Base-by-base conservation (phyloP, 2,888 invertebrate species). In the Tricholauxania praeusta region DNA sequence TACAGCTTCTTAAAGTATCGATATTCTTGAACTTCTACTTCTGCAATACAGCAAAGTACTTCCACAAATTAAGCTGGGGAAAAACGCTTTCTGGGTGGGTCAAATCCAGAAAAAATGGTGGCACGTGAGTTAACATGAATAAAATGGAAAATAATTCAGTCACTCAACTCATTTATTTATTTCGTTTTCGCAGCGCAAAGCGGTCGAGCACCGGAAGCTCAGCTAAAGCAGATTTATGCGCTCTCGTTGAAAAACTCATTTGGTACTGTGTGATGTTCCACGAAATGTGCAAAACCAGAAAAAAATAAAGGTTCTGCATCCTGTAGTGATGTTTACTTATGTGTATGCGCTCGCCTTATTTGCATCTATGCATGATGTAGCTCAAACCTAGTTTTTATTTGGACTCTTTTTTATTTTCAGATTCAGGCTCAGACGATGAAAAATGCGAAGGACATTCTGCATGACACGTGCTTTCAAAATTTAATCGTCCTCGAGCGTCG, bases 91-190 rank as follows among this genome's bases (percentile, higher is more conserved):
- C 10, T 1, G 39, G 39, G 10, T 39, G 39, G 39, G 39, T 39
- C 39, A 10, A 39, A 39, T 39, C 39, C 10, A 39, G 10, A 39
- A 39, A 10, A 39, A 10, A 39, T 10, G 39, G 15, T n/a, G 47
- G 14, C 48, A 8, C 57, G 47, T 22, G 39, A 32, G 64, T 70
- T 70, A 70, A 63, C 70, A 64, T 65, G 62, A 60, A 72, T 72
- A 72, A 72, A 72, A 72, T 72, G 72, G 53, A 68, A 68, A 72
- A 72, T 68, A 68, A 72, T 72, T 68, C 72, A 72, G 68, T 72
- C 72, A 68, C 60, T 59, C 62, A 17, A 57, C 55, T 60, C 59
- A 32, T 15, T 59, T 19, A 22, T 17, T 59, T 17, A 17, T 22
- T 59, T 28, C 14, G 22, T 19, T 28, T 19, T 19, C 14, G 22